Base-by-base conservation (phyloP, 1,140 invertebrate genomes). In the Heliconius himera region DNA sequence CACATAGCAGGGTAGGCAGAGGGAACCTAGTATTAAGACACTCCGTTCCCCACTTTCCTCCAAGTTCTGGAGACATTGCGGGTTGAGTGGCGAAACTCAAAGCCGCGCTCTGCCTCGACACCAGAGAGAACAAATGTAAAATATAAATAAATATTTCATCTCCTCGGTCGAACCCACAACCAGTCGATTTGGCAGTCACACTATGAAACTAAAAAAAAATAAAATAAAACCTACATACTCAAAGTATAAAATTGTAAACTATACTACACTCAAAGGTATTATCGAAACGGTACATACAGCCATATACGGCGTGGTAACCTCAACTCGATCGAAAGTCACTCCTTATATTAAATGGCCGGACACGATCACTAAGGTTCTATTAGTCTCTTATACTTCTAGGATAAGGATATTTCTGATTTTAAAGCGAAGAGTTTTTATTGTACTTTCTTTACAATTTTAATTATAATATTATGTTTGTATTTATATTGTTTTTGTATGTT, bases 241-340 rank as follows among this genome's bases (percentile, higher is more conserved):
- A 33, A 33, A 33, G 4, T 0, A 33, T 33, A 33, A 5, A 33
- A 33, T 33, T 33, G 3, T 33, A 33, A 5, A 33, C 3, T 33
- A 33, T 5, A 33, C 75, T 70, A 71, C 73, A 38, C 18, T 81
- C 51, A 74, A 81, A 66, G 72, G 77, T 74, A 70, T 76, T 72
- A 79, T 70, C 66, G 73, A 38, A 81, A 82, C 83, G 83, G 80
- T 79, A 81, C 71, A 49, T 70, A 66, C 38, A 72, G 0, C 82
- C 79, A 74, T 83, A 83, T 78, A 85, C 70, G 82, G 82, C 51
- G 54, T 76, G 75, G 82, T 83, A 75, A 78, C 70, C 74, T 72
- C 70, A 70, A 72, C 54, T 73, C 49, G 78, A 73, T 74, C 72
- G 80, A 79, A 79, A 83, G 82, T 76, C 73, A 78, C 74, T 81